These are phyloP conservation scores for Metallyticus violacea DNA, from an alignment of 2,888 invertebrate species.

Conservation along the genomic window DNA sequence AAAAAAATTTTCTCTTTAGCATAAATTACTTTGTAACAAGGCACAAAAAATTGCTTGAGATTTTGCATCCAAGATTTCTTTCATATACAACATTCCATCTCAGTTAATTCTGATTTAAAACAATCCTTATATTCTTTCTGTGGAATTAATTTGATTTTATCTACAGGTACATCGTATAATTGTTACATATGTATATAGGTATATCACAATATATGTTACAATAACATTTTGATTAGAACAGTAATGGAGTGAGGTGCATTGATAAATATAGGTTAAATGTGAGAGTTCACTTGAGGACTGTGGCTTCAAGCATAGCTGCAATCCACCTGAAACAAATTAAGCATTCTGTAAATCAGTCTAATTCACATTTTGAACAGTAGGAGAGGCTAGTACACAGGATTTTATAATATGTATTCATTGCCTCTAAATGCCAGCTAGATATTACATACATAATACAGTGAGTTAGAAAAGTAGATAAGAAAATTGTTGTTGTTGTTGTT, in stretches of 20 bases:
- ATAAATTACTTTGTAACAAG: neutral
- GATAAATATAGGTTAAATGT: neutral
- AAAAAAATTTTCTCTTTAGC: neutral
- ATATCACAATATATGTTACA: neutral
- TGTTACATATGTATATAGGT: neutral
- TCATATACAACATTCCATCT: neutral
- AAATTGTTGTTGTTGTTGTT: no score
- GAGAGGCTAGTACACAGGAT: no score
- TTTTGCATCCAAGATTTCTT: neutral
- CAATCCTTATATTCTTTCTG: neutral
- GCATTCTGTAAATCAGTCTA: neutral
- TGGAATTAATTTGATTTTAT: neutral
- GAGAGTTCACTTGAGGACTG: constrained; percentile 35
- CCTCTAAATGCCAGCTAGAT: no score
- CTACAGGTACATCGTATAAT: neutral
- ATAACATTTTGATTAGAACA: neutral
- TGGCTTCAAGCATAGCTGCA: constrained; percentile 40
- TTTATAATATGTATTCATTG: no score
- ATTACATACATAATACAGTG: no score
- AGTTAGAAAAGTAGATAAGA: no score
- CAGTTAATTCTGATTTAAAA: neutral
- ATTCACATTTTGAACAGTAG: neutral
- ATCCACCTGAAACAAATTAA: constrained; percentile 39
- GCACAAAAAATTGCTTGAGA: neutral
- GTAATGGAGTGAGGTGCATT: neutral